phyloP scores from a whole-genome alignment of 2,113 vertebrate species.

The Tringa solitaria region DNA sequence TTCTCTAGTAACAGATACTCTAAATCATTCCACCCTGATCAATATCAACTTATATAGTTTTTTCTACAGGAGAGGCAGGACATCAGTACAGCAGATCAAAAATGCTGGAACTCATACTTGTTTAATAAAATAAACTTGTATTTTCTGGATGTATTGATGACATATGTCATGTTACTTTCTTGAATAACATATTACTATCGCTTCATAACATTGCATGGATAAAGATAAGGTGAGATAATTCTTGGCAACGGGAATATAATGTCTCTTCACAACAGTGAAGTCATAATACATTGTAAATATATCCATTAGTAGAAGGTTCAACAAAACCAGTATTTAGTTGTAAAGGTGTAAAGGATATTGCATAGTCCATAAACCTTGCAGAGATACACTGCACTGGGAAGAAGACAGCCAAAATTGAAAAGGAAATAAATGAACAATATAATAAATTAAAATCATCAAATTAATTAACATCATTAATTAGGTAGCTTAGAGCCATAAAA shows the following conservation, averaged over 20 bases:
- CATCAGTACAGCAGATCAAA: neutral
- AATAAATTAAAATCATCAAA: neutral
- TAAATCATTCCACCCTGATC: neutral
- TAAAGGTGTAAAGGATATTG: neutral
- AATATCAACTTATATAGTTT: neutral
- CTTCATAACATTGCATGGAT: neutral
- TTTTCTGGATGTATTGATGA: neutral
- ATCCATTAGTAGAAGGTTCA: neutral
- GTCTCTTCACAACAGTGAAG: neutral
- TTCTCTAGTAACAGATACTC: neutral
- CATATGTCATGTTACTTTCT: neutral
- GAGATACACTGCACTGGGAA: neutral
- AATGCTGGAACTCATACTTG: neutral
- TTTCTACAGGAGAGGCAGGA: neutral
- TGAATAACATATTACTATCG: neutral
- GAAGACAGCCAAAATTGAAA: neutral
- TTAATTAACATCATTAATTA: neutral
- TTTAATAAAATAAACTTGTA: neutral
- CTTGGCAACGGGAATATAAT: neutral
- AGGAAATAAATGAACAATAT: neutral
- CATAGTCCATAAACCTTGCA: neutral
- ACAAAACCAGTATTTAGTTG: neutral
- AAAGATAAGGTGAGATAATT: neutral
- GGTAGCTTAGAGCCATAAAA: neutral
- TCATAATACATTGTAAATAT: neutral